Conservation (phyloP, 1,140 invertebrate genomes). For the Capitella teleta region DNA sequence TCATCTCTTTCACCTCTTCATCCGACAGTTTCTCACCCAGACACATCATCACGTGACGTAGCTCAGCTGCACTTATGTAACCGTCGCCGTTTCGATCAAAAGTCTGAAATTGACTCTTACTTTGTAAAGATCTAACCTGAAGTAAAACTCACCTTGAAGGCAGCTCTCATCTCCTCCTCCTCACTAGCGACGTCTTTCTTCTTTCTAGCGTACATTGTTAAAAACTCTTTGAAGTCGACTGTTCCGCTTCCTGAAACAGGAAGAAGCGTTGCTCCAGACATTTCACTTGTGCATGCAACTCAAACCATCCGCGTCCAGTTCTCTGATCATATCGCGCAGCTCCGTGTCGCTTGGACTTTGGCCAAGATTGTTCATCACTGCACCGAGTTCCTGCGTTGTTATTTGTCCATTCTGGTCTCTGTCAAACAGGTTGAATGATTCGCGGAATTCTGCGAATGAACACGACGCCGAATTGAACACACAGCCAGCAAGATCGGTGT, state of each 20-base stretch:
- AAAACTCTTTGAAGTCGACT: conserved; percentile 95
- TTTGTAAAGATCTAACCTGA: no score
- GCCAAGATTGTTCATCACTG: conserved; percentile 12
- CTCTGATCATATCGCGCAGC: conserved; percentile 14
- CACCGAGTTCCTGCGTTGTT: conserved; percentile 12
- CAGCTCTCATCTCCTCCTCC: conserved; percentile 56
- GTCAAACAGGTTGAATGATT: conserved; percentile 13
- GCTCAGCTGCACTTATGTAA: no score
- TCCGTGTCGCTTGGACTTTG: conserved; percentile 13
- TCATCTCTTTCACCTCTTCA: no score
- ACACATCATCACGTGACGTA: no score
- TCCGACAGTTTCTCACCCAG: no score
- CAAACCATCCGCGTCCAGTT: conserved; percentile 13
- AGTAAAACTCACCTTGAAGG: conserved; percentile 46
- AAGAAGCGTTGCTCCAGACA: no score
- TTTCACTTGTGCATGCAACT: not conserved
- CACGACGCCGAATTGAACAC: not conserved
- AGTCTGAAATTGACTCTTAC: no score
- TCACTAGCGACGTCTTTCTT: conserved; percentile 86
- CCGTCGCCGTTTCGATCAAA: no score
- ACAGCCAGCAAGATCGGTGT: no score
- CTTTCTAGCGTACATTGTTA: conserved; percentile 65
- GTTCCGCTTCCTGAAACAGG: conserved; percentile 60
- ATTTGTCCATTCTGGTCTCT: conserved; percentile 11
- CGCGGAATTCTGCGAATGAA: conserved; percentile 7